phyloP scores from a whole-genome alignment of 2,797 vertebrate genomes.

The Notamacropus eugenii region DNA sequence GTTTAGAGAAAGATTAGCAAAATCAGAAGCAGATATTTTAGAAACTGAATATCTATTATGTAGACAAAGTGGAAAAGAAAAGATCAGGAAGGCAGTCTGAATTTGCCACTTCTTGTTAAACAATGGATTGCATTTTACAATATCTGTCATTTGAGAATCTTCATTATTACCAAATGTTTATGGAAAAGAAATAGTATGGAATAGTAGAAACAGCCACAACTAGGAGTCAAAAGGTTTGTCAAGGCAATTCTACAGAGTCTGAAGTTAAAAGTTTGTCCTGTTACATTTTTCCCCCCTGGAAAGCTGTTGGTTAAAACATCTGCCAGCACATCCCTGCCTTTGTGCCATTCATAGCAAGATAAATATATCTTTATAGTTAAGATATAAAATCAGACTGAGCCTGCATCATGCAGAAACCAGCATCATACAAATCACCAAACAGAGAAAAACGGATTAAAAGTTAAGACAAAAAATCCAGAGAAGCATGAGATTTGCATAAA shows the following conservation, averaged over 20 bases:
- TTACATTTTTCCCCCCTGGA: too few relatives aligned
- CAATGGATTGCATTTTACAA: conserved; percentile 21
- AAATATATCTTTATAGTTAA: too few relatives aligned
- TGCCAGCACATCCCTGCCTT: too few relatives aligned
- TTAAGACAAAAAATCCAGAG: too few relatives aligned
- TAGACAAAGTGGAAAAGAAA: conserved; percentile 2
- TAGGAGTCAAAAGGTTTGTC: background rate
- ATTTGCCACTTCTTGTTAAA: conserved; percentile 31
- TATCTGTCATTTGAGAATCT: conserved; percentile 28
- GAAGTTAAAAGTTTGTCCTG: too few relatives aligned
- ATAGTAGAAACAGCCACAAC: background rate
- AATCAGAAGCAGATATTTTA: background rate
- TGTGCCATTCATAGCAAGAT: too few relatives aligned
- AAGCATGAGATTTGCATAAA: too few relatives aligned
- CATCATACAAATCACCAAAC: too few relatives aligned
- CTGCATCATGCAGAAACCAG: too few relatives aligned
- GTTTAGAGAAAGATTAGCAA: background rate
- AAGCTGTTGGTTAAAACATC: too few relatives aligned
- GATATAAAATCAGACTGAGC: too few relatives aligned
- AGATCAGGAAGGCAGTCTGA: background rate
- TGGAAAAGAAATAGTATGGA: background rate
- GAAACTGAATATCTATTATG: conserved; percentile 6
- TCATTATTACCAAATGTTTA: conserved; percentile 8
- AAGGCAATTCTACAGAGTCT: background rate
- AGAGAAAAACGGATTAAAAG: too few relatives aligned